Evolutionary conservation across 1,140 invertebrate species (phyloP).

Genomic region (Psix sp.): DNA sequence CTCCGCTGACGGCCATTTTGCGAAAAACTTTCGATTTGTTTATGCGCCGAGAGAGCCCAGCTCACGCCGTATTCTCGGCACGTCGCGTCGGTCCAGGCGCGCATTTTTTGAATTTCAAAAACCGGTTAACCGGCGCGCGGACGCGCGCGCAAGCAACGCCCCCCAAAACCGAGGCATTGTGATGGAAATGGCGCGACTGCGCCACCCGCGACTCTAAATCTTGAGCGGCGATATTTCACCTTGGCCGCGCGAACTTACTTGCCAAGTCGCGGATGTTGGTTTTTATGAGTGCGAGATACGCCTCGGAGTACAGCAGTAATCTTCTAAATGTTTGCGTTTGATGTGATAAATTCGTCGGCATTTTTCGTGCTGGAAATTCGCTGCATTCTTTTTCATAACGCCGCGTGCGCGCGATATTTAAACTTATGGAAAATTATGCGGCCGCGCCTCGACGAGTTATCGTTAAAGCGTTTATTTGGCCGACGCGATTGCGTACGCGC

Average conservation of each 20-base stretch:
- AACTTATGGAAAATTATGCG: constrained; percentile 34
- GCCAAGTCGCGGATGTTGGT: constrained; percentile 30
- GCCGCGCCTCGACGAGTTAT: constrained; percentile 14
- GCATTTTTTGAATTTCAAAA: constrained; percentile 52
- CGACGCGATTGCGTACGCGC: constrained; percentile 1
- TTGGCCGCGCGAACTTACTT: constrained; percentile 46
- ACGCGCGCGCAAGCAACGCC: neutral
- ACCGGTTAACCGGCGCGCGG: constrained; percentile 21
- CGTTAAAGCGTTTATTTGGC: constrained; percentile 28
- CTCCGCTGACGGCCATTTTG: constrained; percentile 77
- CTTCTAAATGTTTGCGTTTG: constrained; percentile 49
- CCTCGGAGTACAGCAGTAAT: constrained; percentile 35
- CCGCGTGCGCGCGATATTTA: constrained; percentile 16
- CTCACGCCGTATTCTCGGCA: constrained; percentile 71
- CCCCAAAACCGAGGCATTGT: too few species aligned
- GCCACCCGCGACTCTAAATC: too few species aligned
- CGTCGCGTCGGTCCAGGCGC: constrained; percentile 63
- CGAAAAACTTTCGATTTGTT: constrained; percentile 77
- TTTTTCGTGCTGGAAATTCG: constrained; percentile 23
- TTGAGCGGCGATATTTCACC: too few species aligned
- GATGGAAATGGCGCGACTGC: constrained; percentile 31
- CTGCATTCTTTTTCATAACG: constrained; percentile 37
- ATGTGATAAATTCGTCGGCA: constrained; percentile 38
- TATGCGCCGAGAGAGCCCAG: constrained; percentile 70
- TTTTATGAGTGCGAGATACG: constrained; percentile 45